A percentile compares a stretch with the other conserved stretches of the same genome.
Evolutionary conservation across 64 coral and sea anemone species (phyloP).

Genomic region (Platygyra sinensis): DNA sequence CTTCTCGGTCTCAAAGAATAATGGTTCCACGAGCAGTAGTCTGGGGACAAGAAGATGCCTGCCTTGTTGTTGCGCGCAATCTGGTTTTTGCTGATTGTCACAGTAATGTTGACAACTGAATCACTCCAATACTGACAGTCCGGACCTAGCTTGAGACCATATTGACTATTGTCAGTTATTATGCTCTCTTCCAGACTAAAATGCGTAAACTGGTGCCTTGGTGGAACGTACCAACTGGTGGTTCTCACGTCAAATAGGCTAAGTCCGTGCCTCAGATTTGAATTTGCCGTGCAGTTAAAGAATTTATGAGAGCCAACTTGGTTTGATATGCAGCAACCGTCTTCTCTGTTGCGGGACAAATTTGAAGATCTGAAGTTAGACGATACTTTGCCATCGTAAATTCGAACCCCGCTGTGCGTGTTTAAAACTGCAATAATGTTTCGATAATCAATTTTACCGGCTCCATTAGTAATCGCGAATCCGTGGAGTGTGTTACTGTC

Average conservation of each 20-base stretch:
- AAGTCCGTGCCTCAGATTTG: slow-evolving; percentile 53
- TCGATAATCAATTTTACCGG: slow-evolving; percentile 11
- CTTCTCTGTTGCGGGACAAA: slow-evolving; percentile 41
- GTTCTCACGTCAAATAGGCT: slow-evolving; percentile 35
- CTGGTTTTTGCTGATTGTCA: slow-evolving; percentile 43
- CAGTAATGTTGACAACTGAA: slow-evolving; percentile 51
- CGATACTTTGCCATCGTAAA: slow-evolving; percentile 51
- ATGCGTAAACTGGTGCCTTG: slow-evolving; percentile 31
- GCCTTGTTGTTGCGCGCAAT: slow-evolving; percentile 61
- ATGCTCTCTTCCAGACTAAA: slow-evolving; percentile 26
- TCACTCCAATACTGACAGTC: slow-evolving; percentile 30
- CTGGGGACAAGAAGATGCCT: slow-evolving; percentile 43
- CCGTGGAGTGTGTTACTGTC: slow-evolving; percentile 26
- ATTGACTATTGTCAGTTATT: slow-evolving; percentile 51
- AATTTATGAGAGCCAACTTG: slow-evolving; percentile 63
- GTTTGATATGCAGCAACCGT: slow-evolving; percentile 64
- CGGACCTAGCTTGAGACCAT: slow-evolving; percentile 55
- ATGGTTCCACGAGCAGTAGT: slow-evolving; percentile 20
- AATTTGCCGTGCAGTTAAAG: slow-evolving; percentile 13
- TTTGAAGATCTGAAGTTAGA: slow-evolving; percentile 12
- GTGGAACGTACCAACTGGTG: neutral
- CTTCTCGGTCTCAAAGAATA: slow-evolving; percentile 16
- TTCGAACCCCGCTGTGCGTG: slow-evolving; percentile 25
- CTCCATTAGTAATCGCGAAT: neutral
- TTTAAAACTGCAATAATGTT: slow-evolving; percentile 40